phyloP scores from a whole-genome alignment of 1,140 invertebrate species.

The Patella vulgata region DNA sequence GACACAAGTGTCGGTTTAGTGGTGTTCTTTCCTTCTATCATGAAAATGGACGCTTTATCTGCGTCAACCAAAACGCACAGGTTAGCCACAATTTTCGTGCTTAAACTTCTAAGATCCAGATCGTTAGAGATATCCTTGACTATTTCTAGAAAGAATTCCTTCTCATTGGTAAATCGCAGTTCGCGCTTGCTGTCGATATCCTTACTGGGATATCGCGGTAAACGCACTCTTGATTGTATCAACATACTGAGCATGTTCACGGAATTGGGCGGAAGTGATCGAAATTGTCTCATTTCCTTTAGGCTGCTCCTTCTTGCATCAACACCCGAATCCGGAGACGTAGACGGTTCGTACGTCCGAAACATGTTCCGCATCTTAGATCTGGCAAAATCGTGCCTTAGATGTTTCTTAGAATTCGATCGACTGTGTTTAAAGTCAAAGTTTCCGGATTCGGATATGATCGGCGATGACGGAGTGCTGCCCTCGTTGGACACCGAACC shows the following conservation, averaged over 20 bases:
- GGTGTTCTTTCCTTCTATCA: conserved; percentile 77
- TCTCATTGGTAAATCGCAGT: conserved; percentile 81
- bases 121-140: conserved; percentile 98
- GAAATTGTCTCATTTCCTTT: conserved; percentile 55
- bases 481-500: conserved; percentile 39
- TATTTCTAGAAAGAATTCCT: conserved; percentile 93
- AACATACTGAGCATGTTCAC: conserved; percentile 52
- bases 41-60: conserved; percentile 90
- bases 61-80: conserved; percentile 90
- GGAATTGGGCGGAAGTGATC: conserved; percentile 55
- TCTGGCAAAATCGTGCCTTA: conserved; percentile 69
- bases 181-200: conserved; percentile 55
- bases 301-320: conserved; percentile 49
- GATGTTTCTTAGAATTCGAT: conserved; percentile 68
- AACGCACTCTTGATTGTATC: conserved; percentile 52
- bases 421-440: conserved; percentile 50
- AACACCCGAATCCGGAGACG: conserved; percentile 23
- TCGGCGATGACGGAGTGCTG: conserved; percentile 50
- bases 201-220: conserved; percentile 57
- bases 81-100: conserved; percentile 96
- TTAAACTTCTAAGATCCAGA: conserved; percentile 88
- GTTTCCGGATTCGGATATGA: conserved; percentile 38
- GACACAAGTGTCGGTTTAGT: conserved; percentile 78
- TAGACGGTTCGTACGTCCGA: conserved; percentile 60
- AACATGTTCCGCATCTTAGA: conserved; percentile 69